Percentiles rank a stretch among this genome's conserved stretches.
Conservation (phyloP, 2,797 vertebrate genomes). For the Ctenosaura bakeri region DNA sequence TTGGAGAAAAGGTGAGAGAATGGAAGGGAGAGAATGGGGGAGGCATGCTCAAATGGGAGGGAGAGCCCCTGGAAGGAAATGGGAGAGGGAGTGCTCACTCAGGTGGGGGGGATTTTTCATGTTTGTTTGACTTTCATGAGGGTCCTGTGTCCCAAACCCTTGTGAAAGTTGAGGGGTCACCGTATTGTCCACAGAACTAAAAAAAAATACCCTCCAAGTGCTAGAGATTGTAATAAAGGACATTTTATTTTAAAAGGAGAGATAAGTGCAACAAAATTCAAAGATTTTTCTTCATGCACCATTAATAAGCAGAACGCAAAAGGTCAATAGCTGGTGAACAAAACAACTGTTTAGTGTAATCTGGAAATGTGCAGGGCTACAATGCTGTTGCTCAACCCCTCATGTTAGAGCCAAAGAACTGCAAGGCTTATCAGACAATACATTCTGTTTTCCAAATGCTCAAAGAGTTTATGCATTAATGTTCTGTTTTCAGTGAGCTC, state of each 20-base stretch:
- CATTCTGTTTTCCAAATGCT: not conserved
- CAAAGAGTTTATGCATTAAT: not conserved
- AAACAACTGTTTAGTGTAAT: not conserved
- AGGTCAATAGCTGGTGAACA: not conserved
- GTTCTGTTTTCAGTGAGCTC: too few species aligned
- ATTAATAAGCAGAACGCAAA: not conserved
- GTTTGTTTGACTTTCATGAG: too few species aligned
- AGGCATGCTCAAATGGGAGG: too few species aligned
- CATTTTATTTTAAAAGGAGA: not conserved
- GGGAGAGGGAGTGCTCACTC: too few species aligned
- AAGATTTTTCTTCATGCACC: not conserved
- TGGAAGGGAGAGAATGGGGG: too few species aligned
- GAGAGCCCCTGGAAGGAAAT: too few species aligned
- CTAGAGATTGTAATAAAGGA: not conserved
- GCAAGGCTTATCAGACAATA: not conserved
- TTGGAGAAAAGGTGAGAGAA: too few species aligned
- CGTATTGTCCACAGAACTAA: not conserved
- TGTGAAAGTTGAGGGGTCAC: too few species aligned
- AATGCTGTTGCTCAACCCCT: too few species aligned
- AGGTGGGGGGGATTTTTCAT: too few species aligned
- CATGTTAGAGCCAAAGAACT: not conserved
- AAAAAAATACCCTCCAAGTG: not conserved
- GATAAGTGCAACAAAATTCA: not conserved
- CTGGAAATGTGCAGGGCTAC: not conserved
- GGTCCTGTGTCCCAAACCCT: too few species aligned